Evolutionary conservation across 2,888 invertebrate species (phyloP).

Genomic region (Micropterix aruncella): DNA sequence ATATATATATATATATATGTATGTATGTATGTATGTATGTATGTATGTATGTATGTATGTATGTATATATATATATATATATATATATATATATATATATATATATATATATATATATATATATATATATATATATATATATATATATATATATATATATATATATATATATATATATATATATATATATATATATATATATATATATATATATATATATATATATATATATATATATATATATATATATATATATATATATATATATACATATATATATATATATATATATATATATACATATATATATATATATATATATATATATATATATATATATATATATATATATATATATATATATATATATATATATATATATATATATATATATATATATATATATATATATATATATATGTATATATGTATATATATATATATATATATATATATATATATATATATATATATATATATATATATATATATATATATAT

Average conservation of each 20-base stretch:
- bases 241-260: conserved; percentile 4
- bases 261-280: conserved; percentile 5
- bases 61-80: not conserved
- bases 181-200: not conserved
- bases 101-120: too few species aligned
- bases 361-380: too few species aligned
- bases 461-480: conserved; percentile 2
- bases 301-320: too few species aligned
- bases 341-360: too few species aligned
- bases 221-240: conserved; percentile 4
- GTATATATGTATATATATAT: conserved; percentile 5
- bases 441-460: conserved; percentile 4
- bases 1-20: conserved; percentile 4
- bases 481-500: too few species aligned
- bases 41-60: too few species aligned
- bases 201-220: not conserved
- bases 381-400: too few species aligned
- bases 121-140: too few species aligned
- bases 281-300: conserved; percentile 5
- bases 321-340: too few species aligned
- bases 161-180: not conserved
- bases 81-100: not conserved
- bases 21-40: not conserved
- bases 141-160: too few species aligned
- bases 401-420: too few species aligned